Percentiles rank a stretch among this genome's conserved stretches.
phyloP scores from a whole-genome alignment of 2,797 vertebrate genomes.

The Anableps anableps region DNA sequence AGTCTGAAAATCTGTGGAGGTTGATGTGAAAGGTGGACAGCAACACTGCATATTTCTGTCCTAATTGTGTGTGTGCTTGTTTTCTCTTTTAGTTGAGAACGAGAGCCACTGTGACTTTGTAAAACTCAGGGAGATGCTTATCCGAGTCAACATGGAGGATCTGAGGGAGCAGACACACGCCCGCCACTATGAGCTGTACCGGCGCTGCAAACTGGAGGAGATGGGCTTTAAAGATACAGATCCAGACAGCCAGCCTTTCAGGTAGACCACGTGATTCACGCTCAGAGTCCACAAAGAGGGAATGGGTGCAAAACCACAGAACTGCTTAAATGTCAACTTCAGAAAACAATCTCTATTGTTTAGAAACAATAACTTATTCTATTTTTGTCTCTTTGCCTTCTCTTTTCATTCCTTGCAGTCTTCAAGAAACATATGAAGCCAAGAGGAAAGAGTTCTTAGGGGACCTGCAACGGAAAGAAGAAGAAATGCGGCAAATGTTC shows the following conservation, averaged over 20 bases:
- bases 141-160: conserved; percentile 98
- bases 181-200: conserved; percentile 96
- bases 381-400: conserved; percentile 3
- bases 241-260: conserved; percentile 96
- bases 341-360: conserved; percentile 20
- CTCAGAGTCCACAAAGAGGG: not conserved
- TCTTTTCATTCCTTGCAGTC: conserved; percentile 73
- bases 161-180: conserved; percentile 97
- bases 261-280: conserved; percentile 73
- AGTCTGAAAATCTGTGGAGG: not conserved
- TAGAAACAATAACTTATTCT: not conserved
- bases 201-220: conserved; percentile 97
- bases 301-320: conserved; percentile 7
- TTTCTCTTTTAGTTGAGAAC: conserved; percentile 87
- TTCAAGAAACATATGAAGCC: conserved; percentile 97
- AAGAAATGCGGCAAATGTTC: conserved; percentile 99
- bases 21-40: not conserved
- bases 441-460: conserved; percentile 98
- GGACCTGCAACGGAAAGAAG: conserved; percentile 95
- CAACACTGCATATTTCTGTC: not conserved
- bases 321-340: conserved; percentile 7
- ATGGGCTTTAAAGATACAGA: conserved; percentile 99
- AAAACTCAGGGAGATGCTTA: conserved; percentile 97
- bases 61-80: conserved; percentile 12
- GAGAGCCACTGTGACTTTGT: conserved; percentile 98